These are phyloP conservation scores for Piprites chloris DNA, from an alignment of 2,113 vertebrate genomes.

Conservation along the genomic window DNA sequence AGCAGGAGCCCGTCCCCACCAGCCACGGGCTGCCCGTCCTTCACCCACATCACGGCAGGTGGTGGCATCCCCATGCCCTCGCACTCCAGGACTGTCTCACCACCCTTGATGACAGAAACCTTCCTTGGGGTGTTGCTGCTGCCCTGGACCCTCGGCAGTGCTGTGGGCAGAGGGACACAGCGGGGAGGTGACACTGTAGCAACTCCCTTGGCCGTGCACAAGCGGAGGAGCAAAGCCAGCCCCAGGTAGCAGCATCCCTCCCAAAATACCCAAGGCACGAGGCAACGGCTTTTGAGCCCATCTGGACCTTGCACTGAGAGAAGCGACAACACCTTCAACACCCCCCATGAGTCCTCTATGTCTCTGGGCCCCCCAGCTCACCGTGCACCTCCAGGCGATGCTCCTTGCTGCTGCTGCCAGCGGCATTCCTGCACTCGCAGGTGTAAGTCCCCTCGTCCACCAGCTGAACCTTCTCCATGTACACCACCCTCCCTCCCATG, in stretches of 20 bases:
- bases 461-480: slow-evolving; percentile 32
- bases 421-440: slow-evolving; percentile 67
- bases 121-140: not conserved
- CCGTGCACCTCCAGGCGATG: slow-evolving; percentile 67
- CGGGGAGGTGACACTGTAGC: not conserved
- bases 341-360: too few species aligned
- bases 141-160: not conserved
- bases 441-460: slow-evolving; percentile 62
- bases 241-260: not conserved
- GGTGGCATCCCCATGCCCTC: not conserved
- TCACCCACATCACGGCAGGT: slow-evolving; percentile 50
- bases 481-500: slow-evolving; percentile 44
- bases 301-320: not conserved
- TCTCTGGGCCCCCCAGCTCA: not conserved
- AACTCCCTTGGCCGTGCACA: fast-evolving
- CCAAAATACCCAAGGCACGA: not conserved
- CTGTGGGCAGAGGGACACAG: slow-evolving; percentile 6
- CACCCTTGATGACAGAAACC: slow-evolving; percentile 50
- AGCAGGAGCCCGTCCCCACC: not conserved
- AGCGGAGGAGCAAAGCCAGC: not conserved
- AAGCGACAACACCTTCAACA: too few species aligned
- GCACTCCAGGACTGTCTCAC: slow-evolving; percentile 52
- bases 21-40: slow-evolving; percentile 12
- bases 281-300: not conserved
- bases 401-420: slow-evolving; percentile 59